Evolutionary conservation across 2,888 invertebrate species (phyloP).

Genomic region (Alentia gelatinosa): DNA sequence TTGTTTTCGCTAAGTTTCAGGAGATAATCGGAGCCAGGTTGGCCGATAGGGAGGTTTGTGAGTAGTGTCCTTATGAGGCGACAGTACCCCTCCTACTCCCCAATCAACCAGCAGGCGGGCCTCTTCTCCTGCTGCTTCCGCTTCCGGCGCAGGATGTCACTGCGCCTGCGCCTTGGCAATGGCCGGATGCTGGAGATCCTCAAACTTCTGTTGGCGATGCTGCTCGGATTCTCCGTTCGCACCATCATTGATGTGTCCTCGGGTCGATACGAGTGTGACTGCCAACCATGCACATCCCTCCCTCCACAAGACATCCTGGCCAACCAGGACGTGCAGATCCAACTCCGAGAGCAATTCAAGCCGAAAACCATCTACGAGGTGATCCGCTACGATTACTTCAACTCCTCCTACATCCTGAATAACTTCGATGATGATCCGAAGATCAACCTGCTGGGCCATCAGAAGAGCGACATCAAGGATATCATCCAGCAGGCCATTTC

Average conservation of each 20-base stretch:
- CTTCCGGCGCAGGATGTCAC: background rate
- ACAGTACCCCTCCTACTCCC: background rate
- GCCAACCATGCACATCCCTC: conserved; percentile 13
- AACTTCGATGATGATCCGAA: conserved; percentile 62
- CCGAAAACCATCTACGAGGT: conserved; percentile 60
- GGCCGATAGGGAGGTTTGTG: background rate
- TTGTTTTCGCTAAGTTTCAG: too few species aligned
- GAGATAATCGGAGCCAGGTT: too few species aligned
- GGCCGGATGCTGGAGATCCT: conserved; percentile 39
- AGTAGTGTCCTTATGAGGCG: background rate
- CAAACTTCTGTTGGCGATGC: conserved; percentile 43
- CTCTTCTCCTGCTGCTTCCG: background rate
- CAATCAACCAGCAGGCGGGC: background rate
- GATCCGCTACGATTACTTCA: conserved; percentile 63
- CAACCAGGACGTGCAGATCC: conserved; percentile 53
- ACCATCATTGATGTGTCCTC: conserved; percentile 14
- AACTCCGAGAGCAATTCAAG: conserved; percentile 60
- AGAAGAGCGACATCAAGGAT: conserved; percentile 62
- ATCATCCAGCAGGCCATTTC: conserved; percentile 58
- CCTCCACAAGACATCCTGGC: background rate
- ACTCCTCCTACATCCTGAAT: conserved; percentile 46
- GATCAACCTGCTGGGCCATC: conserved; percentile 59
- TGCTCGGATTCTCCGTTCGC: conserved; percentile 48
- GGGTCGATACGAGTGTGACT: background rate
- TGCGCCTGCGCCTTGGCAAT: background rate